These are phyloP conservation scores for Matsumyia berberina DNA, from an alignment of 2,888 invertebrate species.

Conservation along the genomic window DNA sequence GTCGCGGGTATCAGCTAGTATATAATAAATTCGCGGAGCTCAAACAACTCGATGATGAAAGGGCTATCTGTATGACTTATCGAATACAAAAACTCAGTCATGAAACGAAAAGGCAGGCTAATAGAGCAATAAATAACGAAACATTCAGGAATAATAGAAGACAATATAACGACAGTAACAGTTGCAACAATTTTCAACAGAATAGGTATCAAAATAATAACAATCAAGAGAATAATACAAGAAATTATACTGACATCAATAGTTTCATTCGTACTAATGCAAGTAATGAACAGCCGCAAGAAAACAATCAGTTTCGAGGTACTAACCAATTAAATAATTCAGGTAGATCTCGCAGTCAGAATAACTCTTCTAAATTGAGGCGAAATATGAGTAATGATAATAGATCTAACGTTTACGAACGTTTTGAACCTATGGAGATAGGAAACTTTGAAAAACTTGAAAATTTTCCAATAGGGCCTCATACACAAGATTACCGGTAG, in stretches of 20 bases:
- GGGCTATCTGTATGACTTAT: not conserved
- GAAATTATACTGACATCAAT: not conserved
- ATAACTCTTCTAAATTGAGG: not conserved
- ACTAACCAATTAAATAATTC: not conserved
- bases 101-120: not conserved
- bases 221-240: not conserved
- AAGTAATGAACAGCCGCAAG: not conserved
- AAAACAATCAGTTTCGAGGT: not conserved
- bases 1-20: too few species aligned
- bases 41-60: not conserved
- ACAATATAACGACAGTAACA: not conserved
- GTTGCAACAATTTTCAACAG: not conserved
- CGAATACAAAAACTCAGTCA: not conserved
- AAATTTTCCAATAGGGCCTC: constrained; percentile 10
- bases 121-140: not conserved
- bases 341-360: not conserved
- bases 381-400: not conserved
- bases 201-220: not conserved
- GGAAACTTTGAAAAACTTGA: not conserved
- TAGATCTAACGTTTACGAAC: not conserved
- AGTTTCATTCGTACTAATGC: not conserved
- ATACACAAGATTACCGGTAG: constrained; percentile 7
- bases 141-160: not conserved
- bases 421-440: constrained; percentile 13
- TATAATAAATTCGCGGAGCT: constrained; percentile 8